Conservation (phyloP, 2,797 vertebrate species). For the Tangara arthus region DNA sequence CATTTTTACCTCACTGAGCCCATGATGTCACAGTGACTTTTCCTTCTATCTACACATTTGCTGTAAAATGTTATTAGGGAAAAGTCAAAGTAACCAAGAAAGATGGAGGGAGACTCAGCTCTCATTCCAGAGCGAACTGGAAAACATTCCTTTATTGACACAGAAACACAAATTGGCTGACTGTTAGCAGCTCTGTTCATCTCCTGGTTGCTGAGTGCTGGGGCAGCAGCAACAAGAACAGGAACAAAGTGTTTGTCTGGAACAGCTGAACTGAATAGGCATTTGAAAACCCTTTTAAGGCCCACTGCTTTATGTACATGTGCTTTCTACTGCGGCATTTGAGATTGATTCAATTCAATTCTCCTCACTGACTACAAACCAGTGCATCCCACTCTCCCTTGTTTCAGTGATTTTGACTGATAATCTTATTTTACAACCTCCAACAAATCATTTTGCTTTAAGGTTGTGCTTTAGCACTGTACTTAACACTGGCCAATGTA, state of each 20-base stretch:
- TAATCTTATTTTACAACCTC: neutral
- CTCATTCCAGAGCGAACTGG: neutral
- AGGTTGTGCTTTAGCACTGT: neutral
- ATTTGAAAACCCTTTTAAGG: neutral
- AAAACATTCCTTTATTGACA: neutral
- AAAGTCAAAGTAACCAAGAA: neutral
- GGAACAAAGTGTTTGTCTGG: neutral
- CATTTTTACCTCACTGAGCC: neutral
- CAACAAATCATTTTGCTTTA: neutral
- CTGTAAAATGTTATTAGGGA: neutral
- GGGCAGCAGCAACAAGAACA: neutral
- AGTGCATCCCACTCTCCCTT: neutral
- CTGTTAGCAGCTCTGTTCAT: neutral
- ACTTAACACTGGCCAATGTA: neutral
- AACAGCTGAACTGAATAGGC: neutral
- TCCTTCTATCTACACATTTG: neutral
- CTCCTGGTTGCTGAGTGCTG: neutral
- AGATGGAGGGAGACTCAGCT: neutral
- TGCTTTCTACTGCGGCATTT: neutral
- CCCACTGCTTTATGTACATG: rapidly evolving
- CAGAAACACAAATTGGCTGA: neutral
- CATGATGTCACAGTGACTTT: neutral
- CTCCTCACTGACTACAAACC: neutral
- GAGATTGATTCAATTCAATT: neutral
- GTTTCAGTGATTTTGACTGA: neutral